phyloP scores from a whole-genome alignment of 2,797 vertebrate genomes.

The Chaenodraco wilsoni region DNA sequence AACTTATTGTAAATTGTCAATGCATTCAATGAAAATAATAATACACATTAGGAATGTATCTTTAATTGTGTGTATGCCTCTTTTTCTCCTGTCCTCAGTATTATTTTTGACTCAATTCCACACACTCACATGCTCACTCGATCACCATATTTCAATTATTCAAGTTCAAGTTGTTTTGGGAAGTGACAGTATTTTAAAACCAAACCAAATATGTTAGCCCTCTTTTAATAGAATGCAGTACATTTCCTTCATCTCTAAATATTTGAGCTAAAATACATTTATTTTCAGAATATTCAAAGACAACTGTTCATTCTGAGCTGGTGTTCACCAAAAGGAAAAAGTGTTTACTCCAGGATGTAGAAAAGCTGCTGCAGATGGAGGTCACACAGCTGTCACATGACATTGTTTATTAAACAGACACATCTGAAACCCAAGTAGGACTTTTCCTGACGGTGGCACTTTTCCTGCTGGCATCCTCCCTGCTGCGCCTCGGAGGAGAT shows the following conservation, averaged over 20 bases:
- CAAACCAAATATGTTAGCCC: neutral
- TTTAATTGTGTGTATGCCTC: neutral
- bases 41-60: neutral
- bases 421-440: constrained; percentile 36
- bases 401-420: constrained; percentile 50
- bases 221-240: neutral
- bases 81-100: neutral
- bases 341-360: constrained; percentile 9
- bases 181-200: neutral
- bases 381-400: constrained; percentile 33
- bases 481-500: constrained; percentile 50
- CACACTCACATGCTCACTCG: neutral
- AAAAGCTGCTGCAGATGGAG: constrained; percentile 40
- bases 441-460: constrained; percentile 56
- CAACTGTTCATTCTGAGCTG: neutral
- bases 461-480: constrained; percentile 55
- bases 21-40: neutral
- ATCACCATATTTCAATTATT: neutral
- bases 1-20: neutral
- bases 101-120: neutral
- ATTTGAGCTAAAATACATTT: neutral
- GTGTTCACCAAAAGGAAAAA: neutral
- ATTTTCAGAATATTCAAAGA: neutral
- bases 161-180: neutral
- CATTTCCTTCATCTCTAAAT: too few relatives aligned